Evolutionary conservation across 2,888 invertebrate species (phyloP).

Genomic region (Oxyscelio sp.): DNA sequence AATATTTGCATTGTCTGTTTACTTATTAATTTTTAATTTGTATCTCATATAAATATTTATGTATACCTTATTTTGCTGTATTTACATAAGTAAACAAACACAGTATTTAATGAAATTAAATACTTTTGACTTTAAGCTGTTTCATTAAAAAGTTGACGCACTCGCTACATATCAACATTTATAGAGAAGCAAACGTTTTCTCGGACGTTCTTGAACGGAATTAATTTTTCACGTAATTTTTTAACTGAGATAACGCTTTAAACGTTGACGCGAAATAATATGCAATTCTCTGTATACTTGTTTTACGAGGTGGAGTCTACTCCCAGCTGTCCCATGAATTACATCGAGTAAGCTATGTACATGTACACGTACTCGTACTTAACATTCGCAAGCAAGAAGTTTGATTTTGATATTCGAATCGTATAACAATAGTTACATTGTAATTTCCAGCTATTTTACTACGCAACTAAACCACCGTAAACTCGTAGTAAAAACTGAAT

Average conservation of each 20-base stretch:
- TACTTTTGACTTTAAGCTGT: too few relatives aligned
- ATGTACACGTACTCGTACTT: constrained; percentile 31
- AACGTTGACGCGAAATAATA: constrained; percentile 54
- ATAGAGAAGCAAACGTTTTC: not conserved
- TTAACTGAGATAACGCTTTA: constrained; percentile 20
- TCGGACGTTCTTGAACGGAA: not conserved
- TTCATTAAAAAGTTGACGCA: constrained; percentile 11
- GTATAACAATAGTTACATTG: constrained; percentile 27
- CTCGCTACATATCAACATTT: not conserved
- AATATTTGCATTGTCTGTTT: too few relatives aligned
- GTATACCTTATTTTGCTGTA: too few relatives aligned
- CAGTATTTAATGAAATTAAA: too few relatives aligned
- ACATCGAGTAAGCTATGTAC: constrained; percentile 35
- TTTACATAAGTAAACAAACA: too few relatives aligned
- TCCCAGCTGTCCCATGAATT: constrained; percentile 65
- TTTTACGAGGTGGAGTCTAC: constrained; percentile 48
- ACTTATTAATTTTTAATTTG: too few relatives aligned
- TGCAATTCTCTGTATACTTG: constrained; percentile 33
- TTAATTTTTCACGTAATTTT: constrained; percentile 36
- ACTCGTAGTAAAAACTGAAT: not conserved
- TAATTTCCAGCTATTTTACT: constrained; percentile 19
- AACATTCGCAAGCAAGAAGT: constrained; percentile 39
- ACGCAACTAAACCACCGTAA: constrained; percentile 19
- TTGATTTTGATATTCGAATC: constrained; percentile 38
- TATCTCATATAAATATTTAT: too few relatives aligned